Conservation (phyloP, 2,888 invertebrate genomes). For the Nudaria mundana region DNA sequence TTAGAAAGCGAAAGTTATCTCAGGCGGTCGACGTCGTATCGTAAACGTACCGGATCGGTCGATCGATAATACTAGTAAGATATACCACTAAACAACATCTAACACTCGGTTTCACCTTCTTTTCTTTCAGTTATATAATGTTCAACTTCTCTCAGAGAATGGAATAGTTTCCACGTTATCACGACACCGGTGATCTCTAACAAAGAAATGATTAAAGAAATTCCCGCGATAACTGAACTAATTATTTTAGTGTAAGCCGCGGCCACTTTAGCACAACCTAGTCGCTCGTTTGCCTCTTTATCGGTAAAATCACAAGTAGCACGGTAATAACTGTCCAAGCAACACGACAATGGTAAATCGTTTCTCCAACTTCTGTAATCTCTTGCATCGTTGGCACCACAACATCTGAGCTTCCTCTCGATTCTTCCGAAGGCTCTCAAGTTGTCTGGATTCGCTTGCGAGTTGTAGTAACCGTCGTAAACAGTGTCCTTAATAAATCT, state of each 20-base stretch:
- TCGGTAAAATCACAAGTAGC: slow-evolving; percentile 73
- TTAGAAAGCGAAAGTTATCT: slow-evolving; percentile 35
- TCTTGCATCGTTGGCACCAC: slow-evolving; percentile 72
- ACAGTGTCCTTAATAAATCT: slow-evolving; percentile 73
- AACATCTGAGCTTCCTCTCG: slow-evolving; percentile 68
- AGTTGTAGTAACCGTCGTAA: slow-evolving; percentile 74
- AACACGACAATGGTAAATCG: slow-evolving; percentile 69
- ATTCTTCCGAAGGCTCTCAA: slow-evolving; percentile 67
- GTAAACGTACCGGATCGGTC: slow-evolving; percentile 28
- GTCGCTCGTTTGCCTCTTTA: slow-evolving; percentile 72
- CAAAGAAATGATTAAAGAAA: slow-evolving; percentile 61
- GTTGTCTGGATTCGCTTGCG: slow-evolving; percentile 68
- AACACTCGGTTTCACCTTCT: slow-evolving; percentile 75
- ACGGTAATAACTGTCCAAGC: slow-evolving; percentile 67
- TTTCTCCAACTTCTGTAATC: slow-evolving; percentile 74
- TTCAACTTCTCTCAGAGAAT: slow-evolving; percentile 67
- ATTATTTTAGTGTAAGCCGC: slow-evolving; percentile 75
- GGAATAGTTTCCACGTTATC: slow-evolving; percentile 68
- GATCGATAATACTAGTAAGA: slow-evolving; percentile 44
- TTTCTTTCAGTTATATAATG: slow-evolving; percentile 72
- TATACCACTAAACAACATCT: slow-evolving; percentile 35
- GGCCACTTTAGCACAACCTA: slow-evolving; percentile 75
- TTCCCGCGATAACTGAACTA: slow-evolving; percentile 69
- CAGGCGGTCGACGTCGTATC: slow-evolving; percentile 32
- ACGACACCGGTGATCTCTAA: slow-evolving; percentile 63